These are phyloP conservation scores for Passer montanus DNA, from an alignment of 2,113 vertebrate genomes.

Conservation along the genomic window DNA sequence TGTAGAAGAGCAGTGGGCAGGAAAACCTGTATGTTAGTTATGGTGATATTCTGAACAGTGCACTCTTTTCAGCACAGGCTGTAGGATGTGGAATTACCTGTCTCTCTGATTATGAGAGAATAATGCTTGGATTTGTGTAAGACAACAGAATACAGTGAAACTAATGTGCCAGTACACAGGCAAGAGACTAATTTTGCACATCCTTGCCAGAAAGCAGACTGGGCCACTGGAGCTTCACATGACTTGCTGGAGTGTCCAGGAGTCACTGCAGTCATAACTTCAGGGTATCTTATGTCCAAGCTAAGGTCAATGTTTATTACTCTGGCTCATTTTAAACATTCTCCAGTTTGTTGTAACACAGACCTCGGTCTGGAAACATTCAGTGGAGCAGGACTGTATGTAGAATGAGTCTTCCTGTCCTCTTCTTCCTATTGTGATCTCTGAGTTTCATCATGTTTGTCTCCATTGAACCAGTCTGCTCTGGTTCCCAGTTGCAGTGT, in stretches of 20 bases:
- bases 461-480: not conserved
- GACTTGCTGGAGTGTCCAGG: not conserved
- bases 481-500: not conserved
- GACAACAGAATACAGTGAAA: not conserved
- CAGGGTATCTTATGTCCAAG: not conserved
- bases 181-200: not conserved
- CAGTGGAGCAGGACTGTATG: not conserved
- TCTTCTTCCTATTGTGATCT: not conserved
- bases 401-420: not conserved
- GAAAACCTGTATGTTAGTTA: not conserved
- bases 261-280: not conserved
- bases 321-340: not conserved
- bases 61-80: not conserved
- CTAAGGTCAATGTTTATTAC: not conserved
- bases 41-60: not conserved
- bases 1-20: not conserved
- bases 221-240: not conserved
- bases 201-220: not conserved
- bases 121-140: not conserved
- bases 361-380: not conserved
- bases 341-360: not conserved
- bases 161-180: rapidly evolving
- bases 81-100: not conserved
- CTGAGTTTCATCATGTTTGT: not conserved
- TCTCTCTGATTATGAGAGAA: not conserved